phyloP scores from a whole-genome alignment of 2,797 vertebrate genomes.

The Coranthus polyacanthus region DNA sequence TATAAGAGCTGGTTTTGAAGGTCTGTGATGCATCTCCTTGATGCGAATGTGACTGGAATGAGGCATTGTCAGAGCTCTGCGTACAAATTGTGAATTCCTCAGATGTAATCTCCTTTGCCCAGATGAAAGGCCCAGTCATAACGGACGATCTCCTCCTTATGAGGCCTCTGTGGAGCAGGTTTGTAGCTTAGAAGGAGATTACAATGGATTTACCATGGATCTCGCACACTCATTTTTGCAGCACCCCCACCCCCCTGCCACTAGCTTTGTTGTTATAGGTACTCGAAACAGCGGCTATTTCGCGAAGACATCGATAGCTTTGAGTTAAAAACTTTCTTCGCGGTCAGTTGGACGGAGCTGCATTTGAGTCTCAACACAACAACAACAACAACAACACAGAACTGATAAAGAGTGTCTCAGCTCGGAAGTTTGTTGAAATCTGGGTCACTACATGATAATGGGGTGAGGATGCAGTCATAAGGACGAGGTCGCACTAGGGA shows the following conservation, averaged over 20 bases:
- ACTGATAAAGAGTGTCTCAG: constrained; percentile 21
- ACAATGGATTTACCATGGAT: constrained; percentile 86
- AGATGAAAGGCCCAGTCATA: constrained; percentile 82
- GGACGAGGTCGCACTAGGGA: constrained; percentile 69
- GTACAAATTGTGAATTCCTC: constrained; percentile 80
- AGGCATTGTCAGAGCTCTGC: constrained; percentile 59
- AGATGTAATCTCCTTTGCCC: constrained; percentile 85
- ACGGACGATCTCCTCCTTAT: constrained; percentile 81
- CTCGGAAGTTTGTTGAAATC: constrained; percentile 56
- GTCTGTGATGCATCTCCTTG: constrained; percentile 62
- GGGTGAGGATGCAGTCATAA: constrained; percentile 65
- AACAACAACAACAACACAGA: constrained; percentile 37
- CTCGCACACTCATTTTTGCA: constrained; percentile 78
- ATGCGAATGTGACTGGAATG: constrained; percentile 72
- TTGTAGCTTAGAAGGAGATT: constrained; percentile 84
- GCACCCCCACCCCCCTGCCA: constrained; percentile 55
- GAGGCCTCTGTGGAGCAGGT: constrained; percentile 72
- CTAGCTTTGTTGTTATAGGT: constrained; percentile 62
- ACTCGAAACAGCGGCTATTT: constrained; percentile 44
- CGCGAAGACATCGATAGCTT: constrained; percentile 56
- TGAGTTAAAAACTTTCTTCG: constrained; percentile 47
- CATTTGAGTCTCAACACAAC: constrained; percentile 46
- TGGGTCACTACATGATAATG: constrained; percentile 70
- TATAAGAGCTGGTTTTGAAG: constrained; percentile 62
- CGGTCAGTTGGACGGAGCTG: constrained; percentile 57